These are phyloP conservation scores for Otus scops DNA, from an alignment of 2,797 vertebrate genomes.

Conservation along the genomic window DNA sequence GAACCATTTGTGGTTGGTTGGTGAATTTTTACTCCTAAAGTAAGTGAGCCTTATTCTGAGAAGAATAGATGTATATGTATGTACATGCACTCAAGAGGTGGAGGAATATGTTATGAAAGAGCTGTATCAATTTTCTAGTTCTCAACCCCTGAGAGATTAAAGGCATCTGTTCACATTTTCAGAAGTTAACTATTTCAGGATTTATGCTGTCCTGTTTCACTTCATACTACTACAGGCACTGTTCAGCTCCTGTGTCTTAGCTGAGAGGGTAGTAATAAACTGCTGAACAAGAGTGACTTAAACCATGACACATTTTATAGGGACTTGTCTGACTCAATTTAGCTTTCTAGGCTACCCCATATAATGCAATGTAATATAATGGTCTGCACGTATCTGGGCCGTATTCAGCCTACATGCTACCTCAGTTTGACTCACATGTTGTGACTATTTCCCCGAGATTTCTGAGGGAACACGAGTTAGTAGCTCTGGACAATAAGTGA, in stretches of 20 bases:
- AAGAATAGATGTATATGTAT: not conserved
- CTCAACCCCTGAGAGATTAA: not conserved
- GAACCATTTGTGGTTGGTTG: not conserved
- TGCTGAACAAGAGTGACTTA: not conserved
- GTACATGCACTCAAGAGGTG: not conserved
- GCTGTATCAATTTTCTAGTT: not conserved
- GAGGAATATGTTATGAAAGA: not conserved
- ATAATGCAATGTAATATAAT: not conserved
- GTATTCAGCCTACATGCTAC: not conserved
- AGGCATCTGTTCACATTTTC: not conserved
- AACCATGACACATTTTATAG: not conserved
- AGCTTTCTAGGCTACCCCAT: not conserved
- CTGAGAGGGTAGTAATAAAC: not conserved
- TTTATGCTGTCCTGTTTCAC: not conserved
- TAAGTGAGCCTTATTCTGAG: not conserved
- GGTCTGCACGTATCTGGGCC: not conserved
- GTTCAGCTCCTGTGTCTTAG: not conserved
- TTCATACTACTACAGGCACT: not conserved
- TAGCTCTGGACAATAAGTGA: not conserved
- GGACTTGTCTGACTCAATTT: not conserved
- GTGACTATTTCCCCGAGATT: not conserved
- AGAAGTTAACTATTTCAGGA: not conserved
- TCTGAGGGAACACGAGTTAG: not conserved
- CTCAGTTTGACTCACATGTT: not conserved
- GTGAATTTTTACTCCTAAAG: not conserved